Evolutionary conservation across 2,797 vertebrate genomes (phyloP).

Genomic region (Oreortyx pictus): DNA sequence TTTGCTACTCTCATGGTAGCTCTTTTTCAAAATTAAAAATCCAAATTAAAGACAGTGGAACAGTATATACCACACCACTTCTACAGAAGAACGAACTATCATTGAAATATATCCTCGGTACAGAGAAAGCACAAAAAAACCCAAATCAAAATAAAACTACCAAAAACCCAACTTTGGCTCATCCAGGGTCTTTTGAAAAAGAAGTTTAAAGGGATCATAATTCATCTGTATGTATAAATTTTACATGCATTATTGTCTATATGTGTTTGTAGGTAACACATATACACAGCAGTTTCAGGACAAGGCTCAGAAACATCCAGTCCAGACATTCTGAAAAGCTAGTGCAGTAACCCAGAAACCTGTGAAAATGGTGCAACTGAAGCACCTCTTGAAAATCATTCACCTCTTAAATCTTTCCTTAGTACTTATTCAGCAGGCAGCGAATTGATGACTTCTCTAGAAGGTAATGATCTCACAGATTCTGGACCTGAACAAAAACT

Average conservation of each 20-base stretch:
- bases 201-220: not conserved
- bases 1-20: not conserved
- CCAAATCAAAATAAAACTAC: too few species aligned
- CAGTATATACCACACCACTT: not conserved
- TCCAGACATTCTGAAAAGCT: not conserved
- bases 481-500: not conserved
- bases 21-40: not conserved
- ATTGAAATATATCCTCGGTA: not conserved
- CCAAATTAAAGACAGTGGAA: not conserved
- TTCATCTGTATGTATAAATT: not conserved
- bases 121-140: not conserved
- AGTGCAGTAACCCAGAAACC: not conserved
- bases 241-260: not conserved
- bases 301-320: not conserved
- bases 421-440: slow-evolving; percentile 50
- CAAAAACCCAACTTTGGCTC: not conserved
- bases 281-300: not conserved
- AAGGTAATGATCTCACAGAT: slow-evolving; percentile 49
- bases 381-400: not conserved
- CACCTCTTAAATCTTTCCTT: slow-evolving; percentile 25
- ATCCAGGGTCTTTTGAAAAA: not conserved
- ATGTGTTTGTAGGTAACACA: not conserved
- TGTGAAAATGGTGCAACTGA: not conserved
- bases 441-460: slow-evolving; percentile 51
- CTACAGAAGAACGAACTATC: not conserved